These are phyloP conservation scores for Heterocephalus glaber DNA, from an alignment of 2,113 vertebrate genomes.

Conservation along the genomic window DNA sequence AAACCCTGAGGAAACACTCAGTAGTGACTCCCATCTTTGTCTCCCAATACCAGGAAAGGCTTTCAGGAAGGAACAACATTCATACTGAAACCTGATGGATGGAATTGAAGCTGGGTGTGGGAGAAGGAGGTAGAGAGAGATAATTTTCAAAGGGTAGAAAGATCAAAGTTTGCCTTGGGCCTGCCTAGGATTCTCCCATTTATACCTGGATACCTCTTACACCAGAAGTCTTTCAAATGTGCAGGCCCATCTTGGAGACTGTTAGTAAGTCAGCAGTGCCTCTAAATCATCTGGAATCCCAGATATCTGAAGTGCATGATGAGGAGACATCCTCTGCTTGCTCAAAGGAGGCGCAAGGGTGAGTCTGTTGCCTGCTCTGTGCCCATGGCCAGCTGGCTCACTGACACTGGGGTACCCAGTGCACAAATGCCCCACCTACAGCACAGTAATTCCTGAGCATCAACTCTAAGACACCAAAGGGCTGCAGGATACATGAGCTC, in stretches of 20 bases:
- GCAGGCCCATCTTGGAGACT: not conserved
- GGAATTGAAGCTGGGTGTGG: not conserved
- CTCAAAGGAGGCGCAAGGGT: too few relatives aligned
- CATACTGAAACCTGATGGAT: not conserved
- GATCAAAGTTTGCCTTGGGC: not conserved
- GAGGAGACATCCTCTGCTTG: not conserved
- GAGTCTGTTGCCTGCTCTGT: too few relatives aligned
- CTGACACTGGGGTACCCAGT: too few relatives aligned
- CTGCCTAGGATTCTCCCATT: not conserved
- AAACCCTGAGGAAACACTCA: not conserved
- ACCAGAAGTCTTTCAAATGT: not conserved
- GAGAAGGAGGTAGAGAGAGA: too few relatives aligned
- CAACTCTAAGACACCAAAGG: not conserved
- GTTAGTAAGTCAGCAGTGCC: not conserved
- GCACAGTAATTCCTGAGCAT: not conserved
- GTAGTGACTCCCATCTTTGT: not conserved
- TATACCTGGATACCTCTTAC: accelerated
- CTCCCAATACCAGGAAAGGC: not conserved
- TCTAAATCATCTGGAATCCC: not conserved
- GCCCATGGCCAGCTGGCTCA: not conserved
- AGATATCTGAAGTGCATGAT: not conserved
- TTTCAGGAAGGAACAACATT: not conserved
- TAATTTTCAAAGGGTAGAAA: not conserved
- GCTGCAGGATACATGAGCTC: not conserved
- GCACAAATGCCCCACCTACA: not conserved